These are phyloP conservation scores for Blennius ocellaris DNA, from an alignment of 2,113 vertebrate species.

Conservation along the genomic window DNA sequence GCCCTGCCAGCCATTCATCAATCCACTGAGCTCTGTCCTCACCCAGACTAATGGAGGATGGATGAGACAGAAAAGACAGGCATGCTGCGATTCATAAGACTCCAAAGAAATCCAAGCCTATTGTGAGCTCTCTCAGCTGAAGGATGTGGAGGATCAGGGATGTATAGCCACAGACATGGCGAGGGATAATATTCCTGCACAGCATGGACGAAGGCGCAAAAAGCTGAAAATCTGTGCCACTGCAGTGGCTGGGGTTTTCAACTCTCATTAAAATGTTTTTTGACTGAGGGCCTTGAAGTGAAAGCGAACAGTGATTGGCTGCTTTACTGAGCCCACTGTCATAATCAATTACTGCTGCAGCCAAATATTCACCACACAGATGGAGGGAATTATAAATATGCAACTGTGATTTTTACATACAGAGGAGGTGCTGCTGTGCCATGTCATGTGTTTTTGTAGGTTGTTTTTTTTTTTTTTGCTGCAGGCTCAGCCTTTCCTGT, in stretches of 20 bases:
- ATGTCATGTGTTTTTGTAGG: constrained; percentile 21
- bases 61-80: constrained; percentile 56
- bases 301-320: constrained; percentile 37
- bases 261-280: constrained; percentile 15
- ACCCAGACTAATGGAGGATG: constrained; percentile 49
- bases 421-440: constrained; percentile 29
- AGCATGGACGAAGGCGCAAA: constrained; percentile 2
- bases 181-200: neutral
- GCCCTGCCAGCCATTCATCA: constrained; percentile 76
- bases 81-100: constrained; percentile 52
- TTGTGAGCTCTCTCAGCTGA: constrained; percentile 5
- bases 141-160: constrained; percentile 17
- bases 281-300: constrained; percentile 34
- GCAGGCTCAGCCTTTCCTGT: constrained; percentile 26
- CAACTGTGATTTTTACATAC: constrained; percentile 53
- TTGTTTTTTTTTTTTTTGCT: no score
- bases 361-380: constrained; percentile 61
- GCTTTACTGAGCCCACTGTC: constrained; percentile 30
- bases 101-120: constrained; percentile 33
- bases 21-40: constrained; percentile 58
- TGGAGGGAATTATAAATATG: constrained; percentile 62
- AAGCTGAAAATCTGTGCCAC: constrained; percentile 5
- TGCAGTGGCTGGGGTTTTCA: constrained; percentile 7
- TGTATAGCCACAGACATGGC: neutral
- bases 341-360: constrained; percentile 33